A percentile compares a stretch with the other conserved stretches of the same genome.
Evolutionary conservation across 35 echinoderm and acorn worm genomes (phyloP).

Genomic region (Acanthaster planci): DNA sequence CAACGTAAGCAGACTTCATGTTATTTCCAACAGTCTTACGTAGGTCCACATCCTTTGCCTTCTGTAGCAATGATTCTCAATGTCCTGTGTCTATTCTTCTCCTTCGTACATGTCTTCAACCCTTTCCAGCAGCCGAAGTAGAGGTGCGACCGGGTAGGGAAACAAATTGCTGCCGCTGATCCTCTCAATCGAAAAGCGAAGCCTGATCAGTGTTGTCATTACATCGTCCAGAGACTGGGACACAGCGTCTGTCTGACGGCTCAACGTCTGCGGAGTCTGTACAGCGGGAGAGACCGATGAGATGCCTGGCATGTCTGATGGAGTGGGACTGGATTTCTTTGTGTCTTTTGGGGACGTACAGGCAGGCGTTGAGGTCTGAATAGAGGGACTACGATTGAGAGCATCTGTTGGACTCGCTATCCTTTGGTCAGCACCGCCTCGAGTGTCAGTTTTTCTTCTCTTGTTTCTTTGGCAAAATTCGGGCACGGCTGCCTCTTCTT

Average conservation of each 20-base stretch:
- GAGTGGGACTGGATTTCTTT: background rate
- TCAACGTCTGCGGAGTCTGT: background rate
- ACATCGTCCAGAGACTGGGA: slow-evolving; percentile 44
- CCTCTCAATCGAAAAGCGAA: slow-evolving; percentile 54
- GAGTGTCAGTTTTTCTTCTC: no score
- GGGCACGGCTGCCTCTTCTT: background rate
- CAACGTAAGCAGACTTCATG: no score
- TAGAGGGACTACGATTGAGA: no score
- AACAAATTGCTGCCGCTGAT: slow-evolving; percentile 30
- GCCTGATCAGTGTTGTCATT: slow-evolving; percentile 64
- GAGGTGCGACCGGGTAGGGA: slow-evolving; percentile 43
- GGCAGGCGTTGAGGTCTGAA: no score
- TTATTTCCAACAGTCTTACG: no score
- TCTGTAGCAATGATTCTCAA: no score
- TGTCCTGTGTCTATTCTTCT: no score
- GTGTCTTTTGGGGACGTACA: background rate
- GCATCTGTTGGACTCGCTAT: no score
- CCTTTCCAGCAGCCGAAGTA: slow-evolving; percentile 37
- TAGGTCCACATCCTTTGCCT: no score
- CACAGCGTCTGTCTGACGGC: background rate
- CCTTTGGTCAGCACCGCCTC: no score
- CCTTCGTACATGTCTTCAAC: slow-evolving; percentile 53
- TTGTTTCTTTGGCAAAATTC: background rate
- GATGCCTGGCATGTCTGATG: no score
- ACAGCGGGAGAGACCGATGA: background rate